A percentile compares a stretch with the other conserved stretches of the same genome.
phyloP scores from a whole-genome alignment of 2,888 invertebrate species.

The Bibio marci region DNA sequence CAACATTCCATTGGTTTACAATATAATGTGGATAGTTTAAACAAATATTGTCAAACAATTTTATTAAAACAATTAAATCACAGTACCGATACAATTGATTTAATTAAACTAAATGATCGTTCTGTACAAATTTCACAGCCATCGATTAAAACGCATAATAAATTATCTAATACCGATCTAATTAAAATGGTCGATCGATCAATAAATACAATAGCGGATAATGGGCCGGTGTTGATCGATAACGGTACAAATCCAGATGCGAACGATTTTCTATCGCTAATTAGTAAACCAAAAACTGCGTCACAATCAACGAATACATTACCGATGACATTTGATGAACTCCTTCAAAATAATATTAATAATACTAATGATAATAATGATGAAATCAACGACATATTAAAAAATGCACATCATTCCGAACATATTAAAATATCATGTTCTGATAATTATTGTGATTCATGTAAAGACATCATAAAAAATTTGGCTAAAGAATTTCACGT shows the following conservation, averaged over 20 bases:
- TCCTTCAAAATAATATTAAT: background rate
- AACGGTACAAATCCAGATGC: background rate
- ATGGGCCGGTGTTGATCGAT: constrained; percentile 17
- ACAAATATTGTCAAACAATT: constrained; percentile 15
- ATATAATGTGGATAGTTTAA: constrained; percentile 15
- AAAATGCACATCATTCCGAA: too few species aligned
- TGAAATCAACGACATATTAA: background rate
- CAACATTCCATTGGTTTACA: constrained; percentile 17
- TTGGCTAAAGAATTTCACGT: constrained; percentile 31
- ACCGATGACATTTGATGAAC: background rate
- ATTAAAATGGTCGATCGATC: constrained; percentile 10
- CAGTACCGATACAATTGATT: constrained; percentile 27
- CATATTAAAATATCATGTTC: constrained; percentile 33
- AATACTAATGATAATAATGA: background rate
- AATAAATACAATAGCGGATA: constrained; percentile 6
- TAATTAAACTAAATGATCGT: constrained; percentile 16
- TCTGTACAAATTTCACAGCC: background rate
- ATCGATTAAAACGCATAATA: constrained; percentile 11
- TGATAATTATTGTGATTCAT: constrained; percentile 41
- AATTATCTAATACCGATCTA: constrained; percentile 16
- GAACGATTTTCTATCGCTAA: background rate
- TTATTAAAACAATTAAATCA: constrained; percentile 15
- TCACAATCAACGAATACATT: too few species aligned
- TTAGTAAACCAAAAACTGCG: too few species aligned
- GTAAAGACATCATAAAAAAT: constrained; percentile 36